phyloP scores from a whole-genome alignment of 37 sponge, comb jelly and placozoan species.

The Beroe forskalii region DNA sequence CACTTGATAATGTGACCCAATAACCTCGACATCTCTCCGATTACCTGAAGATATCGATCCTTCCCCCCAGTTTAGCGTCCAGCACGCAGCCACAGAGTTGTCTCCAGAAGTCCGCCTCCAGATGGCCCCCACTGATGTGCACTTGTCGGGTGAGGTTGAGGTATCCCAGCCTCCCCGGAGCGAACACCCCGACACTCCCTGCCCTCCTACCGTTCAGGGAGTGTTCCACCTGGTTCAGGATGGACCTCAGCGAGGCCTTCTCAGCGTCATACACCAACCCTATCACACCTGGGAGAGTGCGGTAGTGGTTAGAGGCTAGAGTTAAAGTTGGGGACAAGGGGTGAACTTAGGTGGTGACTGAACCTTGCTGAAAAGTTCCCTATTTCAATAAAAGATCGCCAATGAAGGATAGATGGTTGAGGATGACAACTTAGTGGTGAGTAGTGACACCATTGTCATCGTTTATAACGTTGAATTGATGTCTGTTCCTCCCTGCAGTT shows the following conservation, averaged over 20 bases:
- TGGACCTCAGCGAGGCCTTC: background rate
- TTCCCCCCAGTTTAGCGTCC: background rate
- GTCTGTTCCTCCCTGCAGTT: background rate
- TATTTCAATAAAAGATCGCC: too few relatives aligned
- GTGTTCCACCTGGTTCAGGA: conserved; percentile 57
- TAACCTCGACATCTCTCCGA: too few relatives aligned
- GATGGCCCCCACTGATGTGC: background rate
- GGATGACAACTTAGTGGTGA: too few relatives aligned
- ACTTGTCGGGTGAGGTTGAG: conserved; percentile 4
- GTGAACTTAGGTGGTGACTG: too few relatives aligned
- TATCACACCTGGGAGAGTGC: conserved; percentile 4
- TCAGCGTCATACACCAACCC: conserved; percentile 45
- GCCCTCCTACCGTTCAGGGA: conserved; percentile 10
- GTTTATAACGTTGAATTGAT: background rate
- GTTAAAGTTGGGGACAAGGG: too few relatives aligned
- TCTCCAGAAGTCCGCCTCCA: conserved; percentile 33
- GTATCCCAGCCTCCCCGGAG: background rate
- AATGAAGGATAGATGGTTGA: too few relatives aligned
- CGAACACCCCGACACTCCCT: conserved; percentile 20
- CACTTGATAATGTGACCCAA: too few relatives aligned
- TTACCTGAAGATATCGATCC: conserved; percentile 64
- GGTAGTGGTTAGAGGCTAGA: too few relatives aligned
- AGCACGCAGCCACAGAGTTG: background rate
- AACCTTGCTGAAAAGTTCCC: too few relatives aligned
- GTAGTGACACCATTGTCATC: background rate